Base-by-base conservation (phyloP, 1,140 invertebrate species). In the Diploscapter pachys region DNA sequence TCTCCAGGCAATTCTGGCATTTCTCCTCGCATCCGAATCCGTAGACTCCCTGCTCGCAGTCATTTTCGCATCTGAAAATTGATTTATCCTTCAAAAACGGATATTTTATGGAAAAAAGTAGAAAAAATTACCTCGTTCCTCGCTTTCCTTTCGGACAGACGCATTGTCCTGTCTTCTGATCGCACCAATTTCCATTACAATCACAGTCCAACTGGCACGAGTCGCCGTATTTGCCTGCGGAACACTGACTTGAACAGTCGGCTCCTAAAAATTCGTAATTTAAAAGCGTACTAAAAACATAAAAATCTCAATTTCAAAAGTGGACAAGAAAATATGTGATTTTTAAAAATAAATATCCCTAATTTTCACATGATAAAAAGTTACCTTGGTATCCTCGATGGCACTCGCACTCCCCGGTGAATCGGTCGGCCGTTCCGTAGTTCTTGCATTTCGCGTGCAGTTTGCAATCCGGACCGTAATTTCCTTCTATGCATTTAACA, bases 321-420 rank as follows among this genome's bases (percentile, higher is more conserved):
- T 31, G 31, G 31, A 31, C 31, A n/a, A n/a, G 31, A 31, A 31
- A 31, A 31, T 31, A 31, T 31, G 31, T 31, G 0, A 31, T 31
- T 31, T 31, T 31, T 31, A 31, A 31, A 31, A 31, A 31, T 31
- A 31, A 31, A 31, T 31, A 31, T 31, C 31, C 31, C 31, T 31
- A 31, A 31, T 31, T 31, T 31, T 31, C 31, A 31, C 31, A 31
- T 31, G 31, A 31, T 31, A 31, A 31, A 31, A 1, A 31, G 31
- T 31, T 31, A 31, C 31, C 31, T 31, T 31, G 31, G 31, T 31
- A 76, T 66, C 95, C 96, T 13, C 91, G 87, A 79, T 91, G 90
- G 84, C 96, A 99, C n/a, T 90, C 88, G 84, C 95, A 98, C 64
- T 90, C 88, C 0, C 96, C 96, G 53, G 90, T 92, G 90, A 90